Base-by-base conservation (phyloP, 2,888 invertebrate species). In the Drosophila crucigera region DNA sequence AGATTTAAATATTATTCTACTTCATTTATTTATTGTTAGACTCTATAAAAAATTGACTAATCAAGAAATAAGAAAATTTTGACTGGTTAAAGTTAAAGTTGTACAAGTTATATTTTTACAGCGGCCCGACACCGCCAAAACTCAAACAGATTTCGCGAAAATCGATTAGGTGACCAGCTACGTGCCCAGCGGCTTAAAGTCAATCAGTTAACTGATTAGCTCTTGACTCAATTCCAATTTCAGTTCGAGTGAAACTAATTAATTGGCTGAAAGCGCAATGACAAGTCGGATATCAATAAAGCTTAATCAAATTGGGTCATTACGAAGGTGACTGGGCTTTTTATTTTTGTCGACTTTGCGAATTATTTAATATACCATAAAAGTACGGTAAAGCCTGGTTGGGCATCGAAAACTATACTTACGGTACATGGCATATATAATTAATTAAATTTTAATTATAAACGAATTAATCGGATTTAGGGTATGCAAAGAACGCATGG, bases 171-270 rank as follows among this genome's bases (percentile, higher is more conserved):
- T 47, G 14, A 10, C 31, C 30, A 39, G 58, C 62, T 72, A 79
- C 79, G 71, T 79, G 79, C 73, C 73, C 73, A 52, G 62, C 43
- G 62, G 59, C 66, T 72, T 64, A 33, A 64, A 72, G 64, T 68
- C 43, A 68, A 56, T 41, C 76, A 82, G 87, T 89, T 84, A 89
- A 80, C 76, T 84, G 90, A 87, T 85, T 82, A 78, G 68, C 73
- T 59, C 37, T 61, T 58, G 43, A 28, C 41, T 47, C 31, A 62
- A 53, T 58, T 61, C 37, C 72, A 55, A 72, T 64, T 56, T 28
- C 49, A 56, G 2, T 39, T 35, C n/a, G 19, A 41, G 28, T n/a
- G 49, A 56, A 56, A 52, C 41, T 53, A 56, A 63, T 66, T 62
- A 49, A 61, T 65, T 62, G 47, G 11, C 52, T 53, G 66, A 49